phyloP scores from a whole-genome alignment of 2,888 invertebrate genomes.

The Tribolium freemani region DNA sequence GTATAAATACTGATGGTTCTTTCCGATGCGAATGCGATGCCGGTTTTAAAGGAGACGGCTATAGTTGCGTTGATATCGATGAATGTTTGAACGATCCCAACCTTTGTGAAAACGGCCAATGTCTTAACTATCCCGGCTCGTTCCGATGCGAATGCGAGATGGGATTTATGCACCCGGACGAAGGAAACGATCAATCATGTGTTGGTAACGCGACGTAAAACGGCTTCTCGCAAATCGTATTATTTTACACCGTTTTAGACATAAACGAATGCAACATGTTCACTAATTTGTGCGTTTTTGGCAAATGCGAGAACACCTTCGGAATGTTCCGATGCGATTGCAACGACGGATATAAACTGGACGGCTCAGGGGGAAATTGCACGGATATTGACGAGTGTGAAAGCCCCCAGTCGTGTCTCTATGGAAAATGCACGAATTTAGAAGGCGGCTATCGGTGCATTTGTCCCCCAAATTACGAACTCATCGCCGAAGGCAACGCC shows the following conservation, averaged over 20 bases:
- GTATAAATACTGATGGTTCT: constrained; percentile 82
- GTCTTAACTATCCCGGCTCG: constrained; percentile 84
- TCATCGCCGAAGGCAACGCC: constrained; percentile 84
- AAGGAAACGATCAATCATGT: constrained; percentile 79
- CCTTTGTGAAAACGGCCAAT: constrained; percentile 89
- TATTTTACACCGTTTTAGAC: constrained; percentile 70
- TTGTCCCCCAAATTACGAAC: constrained; percentile 85
- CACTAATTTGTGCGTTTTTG: constrained; percentile 87
- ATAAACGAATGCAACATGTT: constrained; percentile 91
- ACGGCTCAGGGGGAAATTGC: constrained; percentile 82
- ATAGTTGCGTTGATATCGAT: constrained; percentile 82
- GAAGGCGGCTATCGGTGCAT: constrained; percentile 83
- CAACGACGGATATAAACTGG: constrained; percentile 86
- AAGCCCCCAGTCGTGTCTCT: constrained; percentile 85
- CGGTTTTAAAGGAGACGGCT: constrained; percentile 88
- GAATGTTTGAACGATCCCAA: constrained; percentile 85
- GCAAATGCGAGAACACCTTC: constrained; percentile 87
- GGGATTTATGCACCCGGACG: constrained; percentile 86
- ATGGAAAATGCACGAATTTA: constrained; percentile 83
- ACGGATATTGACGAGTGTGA: constrained; percentile 91
- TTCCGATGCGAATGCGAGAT: constrained; percentile 92
- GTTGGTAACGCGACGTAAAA: constrained; percentile 70
- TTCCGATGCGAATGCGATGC: constrained; percentile 86
- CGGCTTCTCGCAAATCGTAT: neutral
- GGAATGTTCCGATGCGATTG: constrained; percentile 91